A percentile compares a stretch with the other conserved stretches of the same genome.
Evolutionary conservation across 2,797 vertebrate genomes (phyloP).

Genomic region (Acrocephalus scirpaceus): DNA sequence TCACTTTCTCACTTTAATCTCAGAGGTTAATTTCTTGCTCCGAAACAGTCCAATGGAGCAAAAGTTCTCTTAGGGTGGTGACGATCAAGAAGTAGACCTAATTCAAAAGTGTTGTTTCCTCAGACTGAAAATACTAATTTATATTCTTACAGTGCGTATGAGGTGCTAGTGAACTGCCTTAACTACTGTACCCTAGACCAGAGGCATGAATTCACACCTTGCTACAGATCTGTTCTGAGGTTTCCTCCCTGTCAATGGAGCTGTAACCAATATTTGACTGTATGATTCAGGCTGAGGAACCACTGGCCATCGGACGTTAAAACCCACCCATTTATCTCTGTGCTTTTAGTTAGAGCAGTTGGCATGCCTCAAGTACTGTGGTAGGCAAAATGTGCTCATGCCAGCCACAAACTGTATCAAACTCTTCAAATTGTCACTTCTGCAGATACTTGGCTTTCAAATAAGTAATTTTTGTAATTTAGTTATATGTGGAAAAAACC

Average conservation of each 20-base stretch:
- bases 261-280: neutral
- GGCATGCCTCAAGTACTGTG: neutral
- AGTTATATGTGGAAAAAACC: accelerated
- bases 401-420: neutral
- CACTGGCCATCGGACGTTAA: neutral
- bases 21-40: slow-evolving; percentile 21
- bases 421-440: neutral
- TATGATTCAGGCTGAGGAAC: neutral
- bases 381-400: neutral
- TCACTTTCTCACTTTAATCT: slow-evolving; percentile 40
- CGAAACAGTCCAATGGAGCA: neutral
- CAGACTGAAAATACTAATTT: neutral
- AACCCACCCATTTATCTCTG: accelerated
- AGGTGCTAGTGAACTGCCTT: neutral
- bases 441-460: neutral
- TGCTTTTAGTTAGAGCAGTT: neutral
- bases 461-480: neutral
- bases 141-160: neutral
- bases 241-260: neutral
- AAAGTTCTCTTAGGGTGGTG: neutral
- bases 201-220: neutral
- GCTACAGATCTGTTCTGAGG: neutral
- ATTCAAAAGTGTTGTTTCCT: neutral
- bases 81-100: neutral
- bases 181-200: neutral